phyloP scores from a whole-genome alignment of 2,888 invertebrate species.

The Zaprionus lineosus region DNA sequence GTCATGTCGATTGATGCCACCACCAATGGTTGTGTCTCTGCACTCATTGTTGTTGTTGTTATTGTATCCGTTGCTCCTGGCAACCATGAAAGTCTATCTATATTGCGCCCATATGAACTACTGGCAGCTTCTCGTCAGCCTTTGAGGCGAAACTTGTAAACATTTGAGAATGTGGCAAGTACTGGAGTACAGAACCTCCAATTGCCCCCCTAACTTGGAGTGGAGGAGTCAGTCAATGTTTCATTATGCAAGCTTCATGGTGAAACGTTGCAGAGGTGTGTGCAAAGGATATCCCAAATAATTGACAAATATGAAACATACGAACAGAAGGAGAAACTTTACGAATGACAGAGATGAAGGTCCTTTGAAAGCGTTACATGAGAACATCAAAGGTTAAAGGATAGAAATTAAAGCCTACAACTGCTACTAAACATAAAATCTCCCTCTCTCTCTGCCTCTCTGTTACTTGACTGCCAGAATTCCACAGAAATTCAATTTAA shows the following conservation, averaged over 20 bases:
- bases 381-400: too few relatives aligned
- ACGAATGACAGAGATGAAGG: too few relatives aligned
- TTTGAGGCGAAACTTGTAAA: slow-evolving; percentile 34
- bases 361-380: too few relatives aligned
- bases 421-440: too few relatives aligned
- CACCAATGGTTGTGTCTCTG: slow-evolving; percentile 13
- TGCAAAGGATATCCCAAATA: slow-evolving; percentile 20
- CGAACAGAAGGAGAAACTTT: too few relatives aligned
- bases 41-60: slow-evolving; percentile 15
- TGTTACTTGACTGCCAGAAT: too few relatives aligned
- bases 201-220: too few relatives aligned
- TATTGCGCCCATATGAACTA: slow-evolving; percentile 30
- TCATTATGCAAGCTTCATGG: slow-evolving; percentile 33
- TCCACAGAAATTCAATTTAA: too few relatives aligned
- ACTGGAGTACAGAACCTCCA: slow-evolving; percentile 1
- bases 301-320: slow-evolving; percentile 6
- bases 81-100: slow-evolving; percentile 36
- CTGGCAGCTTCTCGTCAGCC: slow-evolving; percentile 29
- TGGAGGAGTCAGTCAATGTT: too few relatives aligned
- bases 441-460: too few relatives aligned
- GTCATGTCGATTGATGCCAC: slow-evolving; percentile 48
- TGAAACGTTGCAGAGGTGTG: too few relatives aligned
- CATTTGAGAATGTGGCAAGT: slow-evolving; percentile 27
- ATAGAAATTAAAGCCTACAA: too few relatives aligned
- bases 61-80: slow-evolving; percentile 34